Evolutionary conservation across 2,888 invertebrate species (phyloP), one percentile per base, ranked within the genome.

Genomic region (Punctoribates punctum): DNA sequence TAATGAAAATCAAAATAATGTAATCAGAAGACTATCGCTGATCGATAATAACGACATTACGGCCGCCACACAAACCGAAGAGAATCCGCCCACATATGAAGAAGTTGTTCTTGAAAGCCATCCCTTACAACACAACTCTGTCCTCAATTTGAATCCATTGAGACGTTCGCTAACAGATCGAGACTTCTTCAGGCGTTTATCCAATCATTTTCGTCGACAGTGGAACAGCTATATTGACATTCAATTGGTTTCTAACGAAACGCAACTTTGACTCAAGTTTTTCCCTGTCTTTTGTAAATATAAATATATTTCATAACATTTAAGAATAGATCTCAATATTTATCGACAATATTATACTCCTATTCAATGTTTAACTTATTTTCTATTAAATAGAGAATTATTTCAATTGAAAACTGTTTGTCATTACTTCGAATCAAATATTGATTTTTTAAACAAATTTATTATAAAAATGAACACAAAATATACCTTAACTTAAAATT

Each of bases 41-140:
- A 34, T 60, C 51, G 23, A 54, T 62, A 38, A 62, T 34, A 65
- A 57, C 3, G 42, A 70, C 46, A 65, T 38, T 17, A 70, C 23
- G 27, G 25, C 29, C 48, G 17, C 29, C 57, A 72, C 29, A 13
- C 38, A 42, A 9, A 25, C 23, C 15, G 42, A 1, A 27, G 83
- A 82, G 74, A 79, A 82, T 5, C 86, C 89, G 0, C 89, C 89
- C 1, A 85, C 88, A 34, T 89, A 89, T 80, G 89, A 89, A 82
- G 88, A 89, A 81, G 89, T 90, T 0, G 83, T 90, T 46, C 87
- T 87, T 81, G 83, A 84, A 80, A 82, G 83, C 79, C 82, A 82
- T 73, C 83, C 83, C 23, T 74, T 83, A 27, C 75, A 77, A 46
- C 23, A 23, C 2, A 70, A 42, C 17, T 34, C 23, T 25, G 20